Evolutionary conservation across 2,113 vertebrate genomes (phyloP), one percentile per base, ranked within the genome.

Genomic region (Pachycephala philippinensis): DNA sequence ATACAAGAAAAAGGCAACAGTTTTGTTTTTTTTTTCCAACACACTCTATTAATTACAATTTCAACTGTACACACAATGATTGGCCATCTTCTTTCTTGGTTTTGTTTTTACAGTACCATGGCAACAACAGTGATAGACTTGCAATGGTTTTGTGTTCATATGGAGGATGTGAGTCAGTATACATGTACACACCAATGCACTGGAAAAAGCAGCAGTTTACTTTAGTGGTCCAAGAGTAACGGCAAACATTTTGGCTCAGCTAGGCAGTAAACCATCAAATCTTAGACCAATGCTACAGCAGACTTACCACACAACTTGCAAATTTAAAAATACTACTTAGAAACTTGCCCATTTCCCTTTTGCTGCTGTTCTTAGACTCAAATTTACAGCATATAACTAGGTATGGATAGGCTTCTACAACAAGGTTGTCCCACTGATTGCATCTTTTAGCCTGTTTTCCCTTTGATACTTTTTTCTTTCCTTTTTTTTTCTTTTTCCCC

Each of bases 1-100:
- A 98, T 99, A 99, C 99, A 99, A 99, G 99, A 98, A 99, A 99
- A 99, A 99, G 99, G 99, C 99, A 99, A 99, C 99, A 99, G 99
- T 98, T 98, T 99, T 96, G 98, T 9, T 50, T 77, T 66, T 53
- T 84, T 85, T 88, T 97, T 98, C 96, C 96, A 98, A 99, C 98
- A 98, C 98, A 98, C 98, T 99, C 98, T 98, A 98, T 99, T 99
- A 99, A 98, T 99, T 99, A 99, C 98, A 99, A 97, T 98, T 98
- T 98, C 93, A 98, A 98, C 92, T 99, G 98, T 99, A 99, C 98
- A 99, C 97, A 98, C 98, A 98, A 99, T 98, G 98, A 98, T 98
- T 94, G 98, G 98, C 98, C 98, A 98, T 98, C 97, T 97, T 96
- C 97, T 90, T 94, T 49, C 91, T 96, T 95, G 94, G 96, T 98